phyloP scores from a whole-genome alignment of 2,888 invertebrate genomes.

The Zonitis immaculata region DNA sequence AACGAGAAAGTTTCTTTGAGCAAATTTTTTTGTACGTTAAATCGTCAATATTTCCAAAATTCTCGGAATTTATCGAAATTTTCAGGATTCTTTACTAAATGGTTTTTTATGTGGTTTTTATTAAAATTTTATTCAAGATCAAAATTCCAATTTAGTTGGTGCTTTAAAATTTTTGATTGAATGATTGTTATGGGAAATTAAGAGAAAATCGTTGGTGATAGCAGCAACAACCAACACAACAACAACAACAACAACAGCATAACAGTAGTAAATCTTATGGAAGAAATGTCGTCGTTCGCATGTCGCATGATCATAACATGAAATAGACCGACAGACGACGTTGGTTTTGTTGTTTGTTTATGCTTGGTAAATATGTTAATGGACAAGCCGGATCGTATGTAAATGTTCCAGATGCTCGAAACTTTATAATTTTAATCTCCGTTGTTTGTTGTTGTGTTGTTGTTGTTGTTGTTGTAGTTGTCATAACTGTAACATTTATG shows the following conservation, averaged over 20 bases:
- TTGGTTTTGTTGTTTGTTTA: conserved; percentile 20
- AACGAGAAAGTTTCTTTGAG: too few species aligned
- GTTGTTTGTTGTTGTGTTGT: too few species aligned
- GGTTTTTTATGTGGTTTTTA: too few species aligned
- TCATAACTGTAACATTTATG: conserved; percentile 12
- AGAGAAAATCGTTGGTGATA: neutral
- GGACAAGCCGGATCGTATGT: conserved; percentile 26
- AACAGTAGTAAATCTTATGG: conserved; percentile 8
- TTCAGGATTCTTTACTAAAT: too few species aligned
- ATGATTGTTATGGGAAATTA: neutral
- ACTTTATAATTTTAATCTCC: conserved; percentile 25
- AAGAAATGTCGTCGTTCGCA: conserved; percentile 17
- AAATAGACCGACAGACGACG: conserved; percentile 29
- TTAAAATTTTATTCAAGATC: too few species aligned
- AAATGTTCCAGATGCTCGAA: conserved; percentile 25
- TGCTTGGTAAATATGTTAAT: conserved; percentile 26
- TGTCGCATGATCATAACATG: conserved; percentile 28
- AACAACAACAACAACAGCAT: neutral
- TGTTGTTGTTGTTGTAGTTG: conserved; percentile 10
- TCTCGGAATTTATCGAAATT: too few species aligned
- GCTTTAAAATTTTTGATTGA: neutral
- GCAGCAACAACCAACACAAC: neutral
- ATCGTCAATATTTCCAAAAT: too few species aligned
- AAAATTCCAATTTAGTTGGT: too few species aligned
- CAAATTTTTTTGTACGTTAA: too few species aligned